Evolutionary conservation across 35 echinoderm and acorn worm species (phyloP).

Genomic region (Ophiothrix spiculata): DNA sequence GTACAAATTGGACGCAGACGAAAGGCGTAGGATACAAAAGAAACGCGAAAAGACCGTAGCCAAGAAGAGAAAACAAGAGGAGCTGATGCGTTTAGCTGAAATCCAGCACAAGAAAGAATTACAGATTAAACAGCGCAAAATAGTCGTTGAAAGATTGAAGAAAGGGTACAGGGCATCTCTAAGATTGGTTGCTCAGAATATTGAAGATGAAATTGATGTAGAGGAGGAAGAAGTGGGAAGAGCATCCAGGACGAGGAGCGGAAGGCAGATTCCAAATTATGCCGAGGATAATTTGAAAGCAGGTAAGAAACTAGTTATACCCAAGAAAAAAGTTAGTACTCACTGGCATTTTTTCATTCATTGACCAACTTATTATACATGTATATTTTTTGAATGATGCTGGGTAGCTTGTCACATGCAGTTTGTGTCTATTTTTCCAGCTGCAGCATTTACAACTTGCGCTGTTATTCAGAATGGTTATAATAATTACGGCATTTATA

Average conservation of each 20-base stretch:
- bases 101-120: not conserved
- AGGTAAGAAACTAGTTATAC: not conserved
- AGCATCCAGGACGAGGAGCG: not conserved
- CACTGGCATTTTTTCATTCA: too few relatives aligned
- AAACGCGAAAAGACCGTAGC: not conserved
- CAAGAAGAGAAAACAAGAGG: not conserved
- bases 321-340: too few relatives aligned
- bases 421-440: too few relatives aligned
- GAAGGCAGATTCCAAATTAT: slow-evolving; percentile 4
- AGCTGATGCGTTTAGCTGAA: not conserved
- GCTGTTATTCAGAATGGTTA: too few relatives aligned
- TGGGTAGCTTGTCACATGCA: too few relatives aligned
- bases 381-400: too few relatives aligned
- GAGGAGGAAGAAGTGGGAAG: not conserved
- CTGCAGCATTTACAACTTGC: too few relatives aligned
- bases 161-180: not conserved
- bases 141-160: not conserved
- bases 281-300: not conserved
- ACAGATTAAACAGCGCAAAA: not conserved
- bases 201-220: not conserved
- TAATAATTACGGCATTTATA: too few relatives aligned
- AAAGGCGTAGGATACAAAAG: not conserved
- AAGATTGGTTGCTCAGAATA: not conserved
- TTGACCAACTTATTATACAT: too few relatives aligned
- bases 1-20: not conserved